These are phyloP conservation scores for Drosophila sturtevanti DNA, from an alignment of 1,140 invertebrate genomes.

Conservation along the genomic window DNA sequence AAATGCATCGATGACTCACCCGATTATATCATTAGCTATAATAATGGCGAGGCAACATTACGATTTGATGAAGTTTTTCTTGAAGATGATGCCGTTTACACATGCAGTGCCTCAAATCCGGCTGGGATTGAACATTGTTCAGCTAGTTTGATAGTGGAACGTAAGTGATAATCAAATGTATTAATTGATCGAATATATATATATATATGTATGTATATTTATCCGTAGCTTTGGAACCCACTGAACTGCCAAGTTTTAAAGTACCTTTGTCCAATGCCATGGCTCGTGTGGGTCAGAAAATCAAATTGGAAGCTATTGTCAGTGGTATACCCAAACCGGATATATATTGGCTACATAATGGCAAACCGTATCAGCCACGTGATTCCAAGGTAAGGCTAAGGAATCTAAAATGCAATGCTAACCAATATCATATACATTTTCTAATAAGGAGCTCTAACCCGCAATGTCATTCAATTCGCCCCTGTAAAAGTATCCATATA, in stretches of 20 bases:
- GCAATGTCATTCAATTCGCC: too few relatives aligned
- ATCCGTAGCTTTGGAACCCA: conserved; percentile 85
- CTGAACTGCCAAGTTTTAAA: conserved; percentile 87
- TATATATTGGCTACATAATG: conserved; percentile 88
- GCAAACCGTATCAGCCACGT: conserved; percentile 83
- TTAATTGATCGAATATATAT: neutral
- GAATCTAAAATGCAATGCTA: too few relatives aligned
- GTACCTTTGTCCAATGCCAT: conserved; percentile 86
- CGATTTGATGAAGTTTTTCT: conserved; percentile 87
- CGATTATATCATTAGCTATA: conserved; percentile 86
- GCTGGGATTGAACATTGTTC: conserved; percentile 88
- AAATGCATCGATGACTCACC: conserved; percentile 85
- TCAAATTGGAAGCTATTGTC: conserved; percentile 89
- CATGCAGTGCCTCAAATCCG: conserved; percentile 88
- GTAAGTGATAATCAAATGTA: conserved; percentile 74
- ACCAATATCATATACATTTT: too few relatives aligned
- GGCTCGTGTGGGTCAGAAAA: conserved; percentile 87
- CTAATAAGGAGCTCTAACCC: too few relatives aligned
- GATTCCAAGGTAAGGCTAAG: conserved; percentile 63
- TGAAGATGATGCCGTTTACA: conserved; percentile 87
- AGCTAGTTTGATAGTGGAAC: conserved; percentile 90
- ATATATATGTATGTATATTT: too few relatives aligned
- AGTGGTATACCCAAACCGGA: conserved; percentile 89
- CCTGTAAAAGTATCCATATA: too few relatives aligned
- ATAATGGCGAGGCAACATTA: conserved; percentile 89